Percentiles rank a stretch among this genome's conserved stretches.
Evolutionary conservation across 2,797 vertebrate genomes (phyloP).

Genomic region (Oreonectes daqikongensis): DNA sequence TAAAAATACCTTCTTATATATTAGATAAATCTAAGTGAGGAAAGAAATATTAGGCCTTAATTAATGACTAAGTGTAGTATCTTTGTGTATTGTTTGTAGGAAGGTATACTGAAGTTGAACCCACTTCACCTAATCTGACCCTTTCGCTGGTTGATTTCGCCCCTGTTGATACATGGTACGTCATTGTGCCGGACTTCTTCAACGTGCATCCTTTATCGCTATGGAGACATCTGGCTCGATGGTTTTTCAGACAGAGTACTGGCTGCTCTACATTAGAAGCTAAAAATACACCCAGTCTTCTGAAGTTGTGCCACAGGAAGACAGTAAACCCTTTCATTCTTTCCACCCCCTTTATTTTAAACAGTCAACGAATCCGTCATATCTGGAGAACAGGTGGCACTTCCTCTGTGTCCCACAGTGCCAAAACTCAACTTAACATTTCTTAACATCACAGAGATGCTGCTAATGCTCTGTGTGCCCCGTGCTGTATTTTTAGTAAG

Average conservation of each 20-base stretch:
- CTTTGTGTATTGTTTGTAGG: conserved; percentile 6
- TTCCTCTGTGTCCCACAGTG: conserved; percentile 70
- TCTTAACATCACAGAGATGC: conserved; percentile 76
- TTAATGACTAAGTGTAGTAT: background rate
- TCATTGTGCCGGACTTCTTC: conserved; percentile 50
- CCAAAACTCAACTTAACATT: conserved; percentile 75
- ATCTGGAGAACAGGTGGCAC: conserved; percentile 83
- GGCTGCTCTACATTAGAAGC: conserved; percentile 74
- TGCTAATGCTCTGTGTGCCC: conserved; percentile 71
- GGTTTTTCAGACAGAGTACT: conserved; percentile 65
- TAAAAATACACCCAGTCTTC: conserved; percentile 79
- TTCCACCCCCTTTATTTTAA: conserved; percentile 71
- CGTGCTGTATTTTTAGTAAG: conserved; percentile 75
- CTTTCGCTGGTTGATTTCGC: conserved; percentile 29
- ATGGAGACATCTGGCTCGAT: conserved; percentile 58
- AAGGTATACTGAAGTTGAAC: background rate
- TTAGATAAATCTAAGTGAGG: background rate
- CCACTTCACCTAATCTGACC: background rate
- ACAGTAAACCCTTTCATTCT: conserved; percentile 83
- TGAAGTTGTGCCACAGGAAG: conserved; percentile 79
- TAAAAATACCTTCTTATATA: background rate
- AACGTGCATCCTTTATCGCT: conserved; percentile 63
- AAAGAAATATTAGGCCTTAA: background rate
- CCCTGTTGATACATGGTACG: conserved; percentile 48
- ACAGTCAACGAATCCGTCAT: conserved; percentile 78